Base-by-base conservation (phyloP, 2,113 vertebrate species). In the Dryoscopus gambensis region DNA sequence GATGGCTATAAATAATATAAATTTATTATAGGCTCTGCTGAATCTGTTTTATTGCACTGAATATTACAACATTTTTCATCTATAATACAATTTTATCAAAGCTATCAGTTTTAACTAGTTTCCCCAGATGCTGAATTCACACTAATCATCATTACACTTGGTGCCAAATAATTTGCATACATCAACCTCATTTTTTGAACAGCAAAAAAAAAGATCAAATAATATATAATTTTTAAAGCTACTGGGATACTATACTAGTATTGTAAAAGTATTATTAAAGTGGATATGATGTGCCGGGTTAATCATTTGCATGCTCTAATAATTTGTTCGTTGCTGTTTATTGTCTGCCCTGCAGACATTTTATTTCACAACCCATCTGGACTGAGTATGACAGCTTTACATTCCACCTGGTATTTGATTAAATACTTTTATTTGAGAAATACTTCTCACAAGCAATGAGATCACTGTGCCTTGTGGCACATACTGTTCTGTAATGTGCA, bases 401-500 rank as follows among this genome's bases (percentile, higher is more conserved):
- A 42, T 96, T 95, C 47, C 70, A 93, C 93, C 76, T 95, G 83
- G 64, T 93, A 60, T 89, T 95, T 96, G 69, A 94, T 95, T 86
- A 89, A 93, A 93, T 93, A 89, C 86, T 97, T 96, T 73, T 90
- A 90, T 96, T 82, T 81, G 77, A 80, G n/a, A 88, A 93, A 56
- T 74, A n/a, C 24, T 92, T 90, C 78, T 88, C 35, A 70, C 23
- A 59, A 49, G 35, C 49, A 76, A 16, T 55, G 59, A 63, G 25
- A 56, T 68, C 0, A 0, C 15, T 64, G 19, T 77, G 52, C 44
- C 47, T 55, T 84, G 22, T 87, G 73, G 47, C 55, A 63, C 10
- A 13, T 56, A 42, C 23, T 85, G 40, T 64, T 94, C 83, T 65
- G 30, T 47, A 79, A 49, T 2, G 49, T 27, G 31, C 49, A 77